These are phyloP conservation scores for Nemotelus nigrinus DNA, from an alignment of 2,888 invertebrate species.

Conservation along the genomic window DNA sequence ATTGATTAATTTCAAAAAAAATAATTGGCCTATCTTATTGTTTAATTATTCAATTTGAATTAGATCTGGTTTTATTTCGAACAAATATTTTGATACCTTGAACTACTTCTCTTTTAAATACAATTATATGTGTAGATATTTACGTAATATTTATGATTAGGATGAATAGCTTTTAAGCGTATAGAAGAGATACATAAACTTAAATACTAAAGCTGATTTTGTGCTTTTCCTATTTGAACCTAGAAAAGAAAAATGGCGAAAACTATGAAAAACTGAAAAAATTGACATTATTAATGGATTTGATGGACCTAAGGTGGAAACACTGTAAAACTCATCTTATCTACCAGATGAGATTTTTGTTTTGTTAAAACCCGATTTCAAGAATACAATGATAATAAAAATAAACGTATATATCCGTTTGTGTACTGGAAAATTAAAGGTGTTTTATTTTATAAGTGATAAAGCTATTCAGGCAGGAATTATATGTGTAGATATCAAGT, in stretches of 20 bases:
- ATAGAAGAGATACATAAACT: conserved; percentile 6
- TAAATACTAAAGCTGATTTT: background rate
- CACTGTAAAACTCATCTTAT: conserved; percentile 20
- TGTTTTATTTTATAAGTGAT: background rate
- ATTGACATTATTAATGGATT: conserved; percentile 18
- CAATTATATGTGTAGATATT: conserved; percentile 10
- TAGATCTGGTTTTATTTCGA: background rate
- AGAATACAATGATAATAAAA: conserved; percentile 18
- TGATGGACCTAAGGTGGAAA: conserved; percentile 34
- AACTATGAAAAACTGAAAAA: background rate
- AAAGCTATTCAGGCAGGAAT: too few relatives aligned
- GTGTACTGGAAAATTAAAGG: conserved; percentile 26
- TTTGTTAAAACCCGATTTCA: conserved; percentile 20
- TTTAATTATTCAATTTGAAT: background rate
- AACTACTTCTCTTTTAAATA: background rate
- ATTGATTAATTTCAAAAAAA: background rate
- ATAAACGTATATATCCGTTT: conserved; percentile 39
- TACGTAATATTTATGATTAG: conserved; percentile 3
- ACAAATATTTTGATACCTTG: background rate
- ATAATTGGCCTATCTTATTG: background rate
- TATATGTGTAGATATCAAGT: too few relatives aligned
- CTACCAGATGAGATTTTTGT: conserved; percentile 12
- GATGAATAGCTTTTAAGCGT: conserved; percentile 12
- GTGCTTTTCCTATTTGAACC: conserved; percentile 33
- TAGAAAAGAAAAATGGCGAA: background rate